phyloP scores from a whole-genome alignment of 2,797 vertebrate genomes.

The Lophius americanus region DNA sequence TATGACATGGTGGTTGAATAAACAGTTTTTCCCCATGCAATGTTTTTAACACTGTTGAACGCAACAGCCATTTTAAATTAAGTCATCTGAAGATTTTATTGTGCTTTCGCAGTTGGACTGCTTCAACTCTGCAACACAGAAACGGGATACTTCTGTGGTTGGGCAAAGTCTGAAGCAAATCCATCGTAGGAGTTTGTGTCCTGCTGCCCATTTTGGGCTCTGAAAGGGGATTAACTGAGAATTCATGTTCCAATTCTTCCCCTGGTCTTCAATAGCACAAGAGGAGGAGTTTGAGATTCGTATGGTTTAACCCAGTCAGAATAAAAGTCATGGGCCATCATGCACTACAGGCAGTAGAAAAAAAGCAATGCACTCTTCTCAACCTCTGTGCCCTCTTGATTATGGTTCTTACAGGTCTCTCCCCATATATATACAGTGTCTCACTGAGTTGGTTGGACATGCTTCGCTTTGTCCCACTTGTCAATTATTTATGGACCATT shows the following conservation, averaged over 20 bases:
- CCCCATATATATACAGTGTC: neutral
- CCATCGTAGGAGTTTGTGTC: slow-evolving; percentile 24
- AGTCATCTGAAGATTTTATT: neutral
- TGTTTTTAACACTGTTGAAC: slow-evolving; percentile 35
- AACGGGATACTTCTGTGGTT: slow-evolving; percentile 33
- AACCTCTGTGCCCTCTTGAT: neutral
- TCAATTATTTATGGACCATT: slow-evolving; percentile 2
- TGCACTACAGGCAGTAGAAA: slow-evolving; percentile 17
- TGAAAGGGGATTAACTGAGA: slow-evolving; percentile 33
- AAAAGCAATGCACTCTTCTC: slow-evolving; percentile 9
- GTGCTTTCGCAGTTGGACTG: slow-evolving; percentile 15
- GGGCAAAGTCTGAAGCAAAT: slow-evolving; percentile 21
- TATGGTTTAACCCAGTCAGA: slow-evolving; percentile 32
- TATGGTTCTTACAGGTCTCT: neutral
- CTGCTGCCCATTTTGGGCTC: slow-evolving; percentile 20
- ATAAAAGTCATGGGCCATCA: slow-evolving; percentile 1
- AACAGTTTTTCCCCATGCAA: neutral
- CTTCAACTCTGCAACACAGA: slow-evolving; percentile 28
- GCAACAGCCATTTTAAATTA: slow-evolving; percentile 12
- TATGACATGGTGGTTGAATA: slow-evolving; percentile 21
- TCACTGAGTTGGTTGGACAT: slow-evolving; percentile 8
- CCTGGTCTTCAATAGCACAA: slow-evolving; percentile 13
- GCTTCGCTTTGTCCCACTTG: slow-evolving; percentile 1
- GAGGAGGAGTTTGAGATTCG: slow-evolving; percentile 58
- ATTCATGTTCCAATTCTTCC: slow-evolving; percentile 23